Percentiles rank a stretch among this genome's conserved stretches.
Evolutionary conservation across 2,888 invertebrate species (phyloP).

Genomic region (Trissoscelio sp.): DNA sequence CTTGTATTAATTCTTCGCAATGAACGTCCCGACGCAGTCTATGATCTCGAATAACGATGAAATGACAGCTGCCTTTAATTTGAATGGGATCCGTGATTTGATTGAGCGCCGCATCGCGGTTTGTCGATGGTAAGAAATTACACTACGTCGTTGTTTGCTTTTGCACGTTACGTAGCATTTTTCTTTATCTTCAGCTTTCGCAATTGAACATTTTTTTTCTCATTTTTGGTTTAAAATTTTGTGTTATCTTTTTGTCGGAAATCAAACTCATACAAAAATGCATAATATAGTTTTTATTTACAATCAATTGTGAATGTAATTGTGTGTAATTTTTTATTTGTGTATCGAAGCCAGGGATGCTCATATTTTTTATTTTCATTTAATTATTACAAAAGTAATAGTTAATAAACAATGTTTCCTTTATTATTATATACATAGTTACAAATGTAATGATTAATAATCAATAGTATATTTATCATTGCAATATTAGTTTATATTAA

Average conservation of each 20-base stretch:
- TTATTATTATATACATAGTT: too few relatives aligned
- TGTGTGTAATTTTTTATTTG: too few relatives aligned
- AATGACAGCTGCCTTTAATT: constrained; percentile 57
- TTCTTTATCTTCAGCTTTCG: constrained; percentile 22
- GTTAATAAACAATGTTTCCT: too few relatives aligned
- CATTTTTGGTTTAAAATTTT: background rate
- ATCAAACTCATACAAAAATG: constrained; percentile 21
- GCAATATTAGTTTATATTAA: too few relatives aligned
- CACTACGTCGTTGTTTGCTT: constrained; percentile 64
- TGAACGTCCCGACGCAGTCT: constrained; percentile 54
- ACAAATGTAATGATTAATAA: too few relatives aligned
- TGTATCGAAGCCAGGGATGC: too few relatives aligned
- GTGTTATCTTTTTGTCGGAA: background rate
- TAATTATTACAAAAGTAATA: too few relatives aligned
- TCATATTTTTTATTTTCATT: too few relatives aligned
- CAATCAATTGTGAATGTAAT: constrained; percentile 22
- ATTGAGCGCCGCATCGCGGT: constrained; percentile 65
- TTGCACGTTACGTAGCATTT: constrained; percentile 53
- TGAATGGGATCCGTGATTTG: constrained; percentile 52
- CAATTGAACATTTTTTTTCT: background rate
- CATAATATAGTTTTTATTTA: constrained; percentile 20
- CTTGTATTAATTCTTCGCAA: constrained; percentile 42
- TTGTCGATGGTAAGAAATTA: constrained; percentile 66
- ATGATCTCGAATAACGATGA: constrained; percentile 60
- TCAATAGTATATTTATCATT: too few relatives aligned